These are phyloP conservation scores for Orientallactaga sibirica DNA, from an alignment of 2,797 vertebrate genomes.

Conservation along the genomic window DNA sequence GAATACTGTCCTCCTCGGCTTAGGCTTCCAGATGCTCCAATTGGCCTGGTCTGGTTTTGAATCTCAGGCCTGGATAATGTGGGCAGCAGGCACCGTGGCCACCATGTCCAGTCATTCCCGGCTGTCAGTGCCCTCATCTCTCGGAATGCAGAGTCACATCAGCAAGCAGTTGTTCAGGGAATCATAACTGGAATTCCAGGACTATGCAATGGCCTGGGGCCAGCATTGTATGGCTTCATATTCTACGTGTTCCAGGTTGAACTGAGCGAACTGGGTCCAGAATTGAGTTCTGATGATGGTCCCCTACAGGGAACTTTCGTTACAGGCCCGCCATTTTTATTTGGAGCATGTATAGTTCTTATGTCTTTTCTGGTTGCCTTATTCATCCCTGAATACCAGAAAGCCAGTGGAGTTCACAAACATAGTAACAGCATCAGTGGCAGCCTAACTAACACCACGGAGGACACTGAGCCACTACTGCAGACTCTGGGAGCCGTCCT, in stretches of 20 bases:
- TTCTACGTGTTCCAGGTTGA: slow-evolving; percentile 97
- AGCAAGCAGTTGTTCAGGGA: slow-evolving; percentile 95
- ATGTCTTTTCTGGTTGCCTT: slow-evolving; percentile 95
- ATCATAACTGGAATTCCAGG: slow-evolving; percentile 97
- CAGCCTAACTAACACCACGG: slow-evolving; percentile 89
- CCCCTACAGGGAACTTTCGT: slow-evolving; percentile 89
- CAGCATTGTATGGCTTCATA: slow-evolving; percentile 96
- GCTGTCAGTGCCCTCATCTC: slow-evolving; percentile 90
- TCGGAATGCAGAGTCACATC: slow-evolving; percentile 89
- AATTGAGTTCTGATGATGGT: slow-evolving; percentile 88
- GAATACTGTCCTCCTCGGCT: slow-evolving; percentile 96
- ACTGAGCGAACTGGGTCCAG: slow-evolving; percentile 91
- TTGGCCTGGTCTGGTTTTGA: slow-evolving; percentile 96
- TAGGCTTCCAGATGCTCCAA: slow-evolving; percentile 96
- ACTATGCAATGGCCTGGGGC: slow-evolving; percentile 96
- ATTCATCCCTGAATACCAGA: slow-evolving; percentile 94
- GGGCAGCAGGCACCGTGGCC: slow-evolving; percentile 90
- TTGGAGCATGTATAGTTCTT: slow-evolving; percentile 94
- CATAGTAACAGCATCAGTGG: slow-evolving; percentile 88
- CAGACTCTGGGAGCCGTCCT: slow-evolving; percentile 90
- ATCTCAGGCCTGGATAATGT: slow-evolving; percentile 95
- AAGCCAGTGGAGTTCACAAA: slow-evolving; percentile 89
- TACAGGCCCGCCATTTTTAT: slow-evolving; percentile 96
- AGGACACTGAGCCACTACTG: slow-evolving; percentile 95
- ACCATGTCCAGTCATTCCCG: slow-evolving; percentile 90